Base-by-base conservation (phyloP, 2,888 invertebrate species). In the Phortica magna region DNA sequence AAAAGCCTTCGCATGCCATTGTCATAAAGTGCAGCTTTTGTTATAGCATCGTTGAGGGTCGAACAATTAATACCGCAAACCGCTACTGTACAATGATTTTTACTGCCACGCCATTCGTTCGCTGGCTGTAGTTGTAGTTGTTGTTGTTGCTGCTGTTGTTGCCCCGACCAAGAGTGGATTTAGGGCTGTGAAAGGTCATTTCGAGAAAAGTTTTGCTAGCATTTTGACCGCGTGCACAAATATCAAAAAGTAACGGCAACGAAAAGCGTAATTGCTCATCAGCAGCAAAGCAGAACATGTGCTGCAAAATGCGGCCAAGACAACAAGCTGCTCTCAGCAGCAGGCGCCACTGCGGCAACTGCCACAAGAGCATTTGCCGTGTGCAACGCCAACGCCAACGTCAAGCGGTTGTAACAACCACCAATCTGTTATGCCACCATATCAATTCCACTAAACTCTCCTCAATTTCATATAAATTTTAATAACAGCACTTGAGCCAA, bases 401-500 rank as follows among this genome's bases (percentile, higher is more conserved):
- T 43, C 17, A 19, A 59, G 61, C 59, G n/a, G 71, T 68, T 68
- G n/a, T 31, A 31, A 31, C 31, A 31, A 31, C 31, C 31, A 31
- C 2, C 31, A 31, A 31, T 31, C 31, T 31, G 31, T 31, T 31
- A 31, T 31, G n/a, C 55, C 12, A 12, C n/a, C 55, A 55, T 17
- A 55, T 14, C 17, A 55, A 55, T n/a, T 14, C 55, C 55, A 17
- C 64, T 71, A 53, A 19, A 72, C 57, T 72, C 59, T 65, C 73
- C 75, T 74, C 22, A 55, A 76, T 68, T 72, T 75, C 64, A 75
- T 76, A 72, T 31, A 61, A 80, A 83, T 78, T 78, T 81, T 80
- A 78, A 84, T 81, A 80, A 77, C 79, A 82, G 78, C 78, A 79
- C 82, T 81, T 61, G 10, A 22, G 61, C 61, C 61, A 61, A 78